Conservation (phyloP, 2,888 invertebrate genomes). For the Drosophila kokeensis region DNA sequence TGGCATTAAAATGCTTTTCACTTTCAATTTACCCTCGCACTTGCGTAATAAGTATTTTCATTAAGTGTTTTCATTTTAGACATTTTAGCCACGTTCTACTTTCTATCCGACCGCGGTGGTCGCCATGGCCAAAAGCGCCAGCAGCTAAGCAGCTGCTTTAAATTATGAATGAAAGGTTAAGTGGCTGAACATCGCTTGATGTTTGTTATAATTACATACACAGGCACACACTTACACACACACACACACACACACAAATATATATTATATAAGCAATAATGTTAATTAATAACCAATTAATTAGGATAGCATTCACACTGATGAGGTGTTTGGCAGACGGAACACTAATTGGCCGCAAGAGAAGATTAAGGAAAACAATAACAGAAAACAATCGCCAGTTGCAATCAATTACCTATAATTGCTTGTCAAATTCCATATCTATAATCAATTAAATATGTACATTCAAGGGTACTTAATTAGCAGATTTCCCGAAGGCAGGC, state of each 20-base stretch:
- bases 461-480: background rate
- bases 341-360: conserved; percentile 58
- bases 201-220: conserved; percentile 46
- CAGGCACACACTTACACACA: conserved; percentile 10
- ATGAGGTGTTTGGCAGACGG: conserved; percentile 60
- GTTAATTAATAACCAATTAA: conserved; percentile 75
- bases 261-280: conserved; percentile 43
- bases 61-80: conserved; percentile 67
- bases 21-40: conserved; percentile 72
- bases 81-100: conserved; percentile 58
- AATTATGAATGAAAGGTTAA: conserved; percentile 64
- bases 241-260: conserved; percentile 15
- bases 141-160: conserved; percentile 13
- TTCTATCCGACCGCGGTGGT: background rate
- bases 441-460: conserved; percentile 1
- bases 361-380: conserved; percentile 9
- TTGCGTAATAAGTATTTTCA: conserved; percentile 70
- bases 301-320: conserved; percentile 35
- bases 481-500: background rate
- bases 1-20: conserved; percentile 80
- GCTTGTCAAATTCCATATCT: background rate
- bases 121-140: conserved; percentile 1
- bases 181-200: conserved; percentile 36
- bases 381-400: conserved; percentile 22
- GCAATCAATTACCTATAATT: conserved; percentile 35